Evolutionary conservation across 1,140 invertebrate species (phyloP).

Genomic region (Pogonus chalceus): DNA sequence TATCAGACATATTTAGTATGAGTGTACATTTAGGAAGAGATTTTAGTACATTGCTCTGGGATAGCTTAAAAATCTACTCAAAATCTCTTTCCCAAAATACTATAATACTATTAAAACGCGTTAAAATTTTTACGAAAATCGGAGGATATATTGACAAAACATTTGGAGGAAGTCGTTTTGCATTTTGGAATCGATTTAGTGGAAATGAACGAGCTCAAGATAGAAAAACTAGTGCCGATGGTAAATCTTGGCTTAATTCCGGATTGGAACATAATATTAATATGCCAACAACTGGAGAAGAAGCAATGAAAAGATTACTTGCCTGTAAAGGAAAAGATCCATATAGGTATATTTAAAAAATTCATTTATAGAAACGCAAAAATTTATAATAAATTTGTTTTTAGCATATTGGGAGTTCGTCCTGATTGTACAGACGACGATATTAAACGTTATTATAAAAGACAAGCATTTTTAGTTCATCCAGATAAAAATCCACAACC

Average conservation of each 20-base stretch:
- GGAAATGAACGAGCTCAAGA: too few relatives aligned
- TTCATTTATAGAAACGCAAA: background rate
- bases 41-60: constrained; percentile 39
- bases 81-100: constrained; percentile 35
- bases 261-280: constrained; percentile 70
- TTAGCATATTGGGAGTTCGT: constrained; percentile 79
- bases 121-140: constrained; percentile 37
- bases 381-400: constrained; percentile 15
- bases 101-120: constrained; percentile 32
- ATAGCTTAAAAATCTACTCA: constrained; percentile 33
- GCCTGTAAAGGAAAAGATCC: constrained; percentile 92
- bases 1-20: constrained; percentile 67
- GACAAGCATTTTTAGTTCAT: constrained; percentile 87
- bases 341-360: constrained; percentile 56
- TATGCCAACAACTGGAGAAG: constrained; percentile 80
- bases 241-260: constrained; percentile 22
- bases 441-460: constrained; percentile 87
- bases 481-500: constrained; percentile 91
- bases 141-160: constrained; percentile 46
- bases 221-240: background rate
- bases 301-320: constrained; percentile 84
- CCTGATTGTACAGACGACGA: constrained; percentile 83
- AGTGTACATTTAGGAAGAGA: constrained; percentile 64
- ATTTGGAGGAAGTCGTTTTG: constrained; percentile 46
- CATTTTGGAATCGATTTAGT: constrained; percentile 47